A percentile compares a stretch with the other conserved stretches of the same genome.
phyloP scores from a whole-genome alignment of 2,888 invertebrate genomes.

The Meteorus colon region DNA sequence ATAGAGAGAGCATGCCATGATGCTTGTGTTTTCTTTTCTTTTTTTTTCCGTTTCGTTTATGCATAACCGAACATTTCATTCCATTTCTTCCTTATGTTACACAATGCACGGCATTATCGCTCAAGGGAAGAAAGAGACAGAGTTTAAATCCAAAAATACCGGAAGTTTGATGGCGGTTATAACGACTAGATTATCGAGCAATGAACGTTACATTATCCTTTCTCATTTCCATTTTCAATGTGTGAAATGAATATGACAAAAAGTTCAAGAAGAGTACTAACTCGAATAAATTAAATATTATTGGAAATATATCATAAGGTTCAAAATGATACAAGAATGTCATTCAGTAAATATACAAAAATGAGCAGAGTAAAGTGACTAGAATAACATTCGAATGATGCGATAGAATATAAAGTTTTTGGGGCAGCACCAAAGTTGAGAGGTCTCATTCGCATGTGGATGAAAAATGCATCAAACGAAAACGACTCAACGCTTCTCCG shows the following conservation, averaged over 20 bases:
- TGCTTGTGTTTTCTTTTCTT: slow-evolving; percentile 53
- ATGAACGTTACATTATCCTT: slow-evolving; percentile 30
- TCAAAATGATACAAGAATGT: background rate
- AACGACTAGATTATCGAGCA: slow-evolving; percentile 31
- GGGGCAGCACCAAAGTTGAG: background rate
- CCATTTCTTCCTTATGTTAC: slow-evolving; percentile 18
- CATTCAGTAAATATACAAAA: background rate
- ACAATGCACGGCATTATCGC: background rate
- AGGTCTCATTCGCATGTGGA: slow-evolving; percentile 15
- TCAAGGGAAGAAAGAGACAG: slow-evolving; percentile 19
- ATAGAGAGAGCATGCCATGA: slow-evolving; percentile 23
- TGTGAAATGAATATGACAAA: background rate
- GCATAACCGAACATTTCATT: slow-evolving; percentile 28
- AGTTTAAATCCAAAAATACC: slow-evolving; percentile 30
- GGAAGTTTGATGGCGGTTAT: slow-evolving; percentile 37
- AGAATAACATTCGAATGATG: background rate
- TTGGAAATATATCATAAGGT: background rate
- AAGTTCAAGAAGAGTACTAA: background rate
- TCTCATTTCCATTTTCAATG: background rate
- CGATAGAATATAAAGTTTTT: no score
- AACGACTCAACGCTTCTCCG: slow-evolving; percentile 10
- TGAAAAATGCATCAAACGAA: slow-evolving; percentile 10
- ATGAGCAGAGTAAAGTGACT: no score
- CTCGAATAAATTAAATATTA: background rate
- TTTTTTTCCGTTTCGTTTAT: slow-evolving; percentile 28